These are phyloP conservation scores for Conus ventricosus DNA, from an alignment of 1,140 invertebrate genomes.

Conservation along the genomic window DNA sequence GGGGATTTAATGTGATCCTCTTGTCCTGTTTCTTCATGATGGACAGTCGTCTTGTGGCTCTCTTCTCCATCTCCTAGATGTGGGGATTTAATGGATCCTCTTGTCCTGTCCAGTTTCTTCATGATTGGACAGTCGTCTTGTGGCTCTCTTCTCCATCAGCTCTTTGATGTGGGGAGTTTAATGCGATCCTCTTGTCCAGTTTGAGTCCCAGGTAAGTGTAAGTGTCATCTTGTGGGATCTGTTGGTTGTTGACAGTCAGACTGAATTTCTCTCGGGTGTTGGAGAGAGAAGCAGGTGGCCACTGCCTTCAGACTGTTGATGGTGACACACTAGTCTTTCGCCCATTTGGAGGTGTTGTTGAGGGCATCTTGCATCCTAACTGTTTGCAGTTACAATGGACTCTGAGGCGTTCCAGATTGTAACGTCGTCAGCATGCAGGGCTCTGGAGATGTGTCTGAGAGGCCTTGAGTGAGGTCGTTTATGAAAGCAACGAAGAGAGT, in stretches of 20 bases:
- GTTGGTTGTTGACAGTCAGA: not conserved
- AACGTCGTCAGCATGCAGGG: no score
- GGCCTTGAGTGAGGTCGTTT: no score
- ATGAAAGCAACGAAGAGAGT: slow-evolving; percentile 27
- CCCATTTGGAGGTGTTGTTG: no score
- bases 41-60: no score
- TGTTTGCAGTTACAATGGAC: slow-evolving; percentile 8
- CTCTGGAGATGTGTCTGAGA: no score
- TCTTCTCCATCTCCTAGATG: not conserved
- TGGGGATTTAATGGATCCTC: slow-evolving; percentile 13
- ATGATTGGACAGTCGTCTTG: no score
- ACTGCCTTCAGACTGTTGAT: no score
- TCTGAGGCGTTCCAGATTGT: no score
- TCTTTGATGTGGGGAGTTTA: slow-evolving; percentile 18
- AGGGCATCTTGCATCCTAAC: not conserved
- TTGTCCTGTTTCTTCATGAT: no score
- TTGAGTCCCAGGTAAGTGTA: slow-evolving; percentile 5
- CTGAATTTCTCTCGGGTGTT: slow-evolving; percentile 1
- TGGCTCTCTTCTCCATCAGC: not conserved
- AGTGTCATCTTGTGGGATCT: not conserved
- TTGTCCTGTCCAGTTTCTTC: not conserved
- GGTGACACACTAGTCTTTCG: no score
- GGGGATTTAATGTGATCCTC: slow-evolving; percentile 3
- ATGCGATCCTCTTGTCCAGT: not conserved
- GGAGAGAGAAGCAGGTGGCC: no score